These are phyloP conservation scores for Microcebus murinus DNA, from an alignment of 2,113 vertebrate genomes.

Conservation along the genomic window DNA sequence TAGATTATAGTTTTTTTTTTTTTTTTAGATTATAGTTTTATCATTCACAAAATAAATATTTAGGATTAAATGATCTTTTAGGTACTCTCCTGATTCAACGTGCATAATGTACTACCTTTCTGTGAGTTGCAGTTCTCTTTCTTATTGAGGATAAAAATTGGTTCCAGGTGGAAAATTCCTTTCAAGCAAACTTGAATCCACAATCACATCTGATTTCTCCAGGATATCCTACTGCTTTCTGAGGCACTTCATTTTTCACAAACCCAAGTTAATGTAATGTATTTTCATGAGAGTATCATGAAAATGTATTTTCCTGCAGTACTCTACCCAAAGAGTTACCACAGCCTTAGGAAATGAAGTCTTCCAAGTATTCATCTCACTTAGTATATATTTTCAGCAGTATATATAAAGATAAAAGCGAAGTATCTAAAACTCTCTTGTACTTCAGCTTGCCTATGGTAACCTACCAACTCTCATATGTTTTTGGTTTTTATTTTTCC, in stretches of 20 bases:
- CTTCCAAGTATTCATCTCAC: neutral
- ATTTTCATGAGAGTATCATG: neutral
- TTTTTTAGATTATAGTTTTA: neutral
- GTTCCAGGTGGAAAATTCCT: neutral
- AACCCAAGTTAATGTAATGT: neutral
- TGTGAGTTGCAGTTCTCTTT: neutral
- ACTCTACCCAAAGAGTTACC: neutral
- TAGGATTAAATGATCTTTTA: neutral
- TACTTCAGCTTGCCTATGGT: neutral
- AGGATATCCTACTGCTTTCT: neutral
- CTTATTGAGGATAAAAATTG: neutral
- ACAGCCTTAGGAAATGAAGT: neutral
- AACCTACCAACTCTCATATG: neutral
- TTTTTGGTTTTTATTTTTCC: neutral
- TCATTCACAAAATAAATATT: neutral
- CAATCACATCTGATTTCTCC: neutral
- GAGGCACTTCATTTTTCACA: neutral
- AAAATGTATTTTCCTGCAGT: neutral
- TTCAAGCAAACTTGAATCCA: neutral
- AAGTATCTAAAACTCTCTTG: neutral
- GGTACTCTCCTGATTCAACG: neutral
- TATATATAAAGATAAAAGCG: conserved; percentile 1
- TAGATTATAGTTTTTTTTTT: neutral
- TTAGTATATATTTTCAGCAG: neutral
- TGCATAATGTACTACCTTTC: neutral